These are phyloP conservation scores for Dipus sagitta DNA, from an alignment of 2,797 vertebrate genomes.

Conservation along the genomic window DNA sequence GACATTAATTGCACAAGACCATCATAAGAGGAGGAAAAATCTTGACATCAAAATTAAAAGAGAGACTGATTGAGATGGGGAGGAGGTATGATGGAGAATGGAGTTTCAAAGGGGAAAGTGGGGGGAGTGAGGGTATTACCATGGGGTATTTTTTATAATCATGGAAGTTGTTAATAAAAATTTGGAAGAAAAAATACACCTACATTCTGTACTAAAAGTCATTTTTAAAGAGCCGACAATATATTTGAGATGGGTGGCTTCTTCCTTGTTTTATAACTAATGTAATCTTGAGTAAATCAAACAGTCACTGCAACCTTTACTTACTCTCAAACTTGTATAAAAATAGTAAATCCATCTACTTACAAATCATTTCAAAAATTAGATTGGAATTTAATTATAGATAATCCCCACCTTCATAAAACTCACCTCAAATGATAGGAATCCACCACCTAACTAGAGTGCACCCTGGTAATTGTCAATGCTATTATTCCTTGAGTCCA, in stretches of 20 bases:
- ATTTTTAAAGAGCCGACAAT: constrained; percentile 22
- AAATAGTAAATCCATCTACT: constrained; percentile 11
- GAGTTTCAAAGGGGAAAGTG: too few species aligned
- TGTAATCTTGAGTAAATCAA: constrained; percentile 30
- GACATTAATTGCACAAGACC: too few species aligned
- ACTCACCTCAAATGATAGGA: not conserved
- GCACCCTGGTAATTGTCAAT: not conserved
- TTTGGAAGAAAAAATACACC: not conserved
- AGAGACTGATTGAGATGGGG: too few species aligned
- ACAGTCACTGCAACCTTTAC: not conserved
- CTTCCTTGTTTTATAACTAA: not conserved
- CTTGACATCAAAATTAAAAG: too few species aligned
- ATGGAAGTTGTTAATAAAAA: too few species aligned
- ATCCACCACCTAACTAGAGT: not conserved
- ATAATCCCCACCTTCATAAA: not conserved
- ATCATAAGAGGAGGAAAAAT: too few species aligned
- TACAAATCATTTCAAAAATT: constrained; percentile 28
- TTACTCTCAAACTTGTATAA: constrained; percentile 8
- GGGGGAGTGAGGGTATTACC: too few species aligned
- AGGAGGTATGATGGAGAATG: too few species aligned
- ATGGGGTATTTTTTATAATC: too few species aligned
- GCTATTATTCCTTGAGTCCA: not conserved
- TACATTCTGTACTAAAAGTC: not conserved
- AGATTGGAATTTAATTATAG: not conserved
- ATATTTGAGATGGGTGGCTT: not conserved